These are phyloP conservation scores for Apeira syringaria DNA, from an alignment of 2,888 invertebrate genomes.

Conservation along the genomic window DNA sequence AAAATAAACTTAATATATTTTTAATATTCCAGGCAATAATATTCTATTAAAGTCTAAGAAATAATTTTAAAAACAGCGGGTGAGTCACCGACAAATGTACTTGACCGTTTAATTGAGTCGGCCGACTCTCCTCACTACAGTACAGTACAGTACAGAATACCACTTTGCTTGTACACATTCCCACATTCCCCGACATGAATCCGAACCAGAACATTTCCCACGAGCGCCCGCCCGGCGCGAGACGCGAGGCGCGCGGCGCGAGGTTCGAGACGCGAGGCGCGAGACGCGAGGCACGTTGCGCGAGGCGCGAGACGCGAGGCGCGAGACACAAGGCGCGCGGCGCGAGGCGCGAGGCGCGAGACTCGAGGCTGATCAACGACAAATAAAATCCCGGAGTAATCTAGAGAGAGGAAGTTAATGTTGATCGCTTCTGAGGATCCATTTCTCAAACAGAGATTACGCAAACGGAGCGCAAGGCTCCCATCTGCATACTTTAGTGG, in stretches of 20 bases:
- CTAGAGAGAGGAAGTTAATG: slow-evolving; percentile 17
- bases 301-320: too few relatives aligned
- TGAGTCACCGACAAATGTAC: slow-evolving; percentile 8
- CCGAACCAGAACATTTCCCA: slow-evolving; percentile 10
- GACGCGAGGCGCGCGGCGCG: too few relatives aligned
- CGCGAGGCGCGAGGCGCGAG: too few relatives aligned
- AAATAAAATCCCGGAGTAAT: slow-evolving; percentile 15
- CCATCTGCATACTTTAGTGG: slow-evolving; percentile 18
- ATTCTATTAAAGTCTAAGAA: too few relatives aligned
- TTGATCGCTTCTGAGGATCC: slow-evolving; percentile 15
- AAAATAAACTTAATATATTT: too few relatives aligned
- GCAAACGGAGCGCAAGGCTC: slow-evolving; percentile 14
- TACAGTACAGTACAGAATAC: slow-evolving; percentile 18
- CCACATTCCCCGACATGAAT: slow-evolving; percentile 6
- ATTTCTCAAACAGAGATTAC: slow-evolving; percentile 22
- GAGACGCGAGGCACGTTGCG: too few relatives aligned
- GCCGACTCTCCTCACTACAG: too few relatives aligned
- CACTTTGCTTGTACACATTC: slow-evolving; percentile 15
- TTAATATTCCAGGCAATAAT: too few relatives aligned
- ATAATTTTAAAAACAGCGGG: too few relatives aligned
- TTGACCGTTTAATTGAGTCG: slow-evolving; percentile 15
- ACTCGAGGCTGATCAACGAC: slow-evolving; percentile 10
- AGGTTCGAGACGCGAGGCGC: too few relatives aligned
- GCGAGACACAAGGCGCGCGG: too few relatives aligned
- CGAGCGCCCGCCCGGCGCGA: slow-evolving; percentile 4